Evolutionary conservation across 2,113 vertebrate species (phyloP), one percentile per base, ranked within the genome.

Genomic region (Anhinga rufa): DNA sequence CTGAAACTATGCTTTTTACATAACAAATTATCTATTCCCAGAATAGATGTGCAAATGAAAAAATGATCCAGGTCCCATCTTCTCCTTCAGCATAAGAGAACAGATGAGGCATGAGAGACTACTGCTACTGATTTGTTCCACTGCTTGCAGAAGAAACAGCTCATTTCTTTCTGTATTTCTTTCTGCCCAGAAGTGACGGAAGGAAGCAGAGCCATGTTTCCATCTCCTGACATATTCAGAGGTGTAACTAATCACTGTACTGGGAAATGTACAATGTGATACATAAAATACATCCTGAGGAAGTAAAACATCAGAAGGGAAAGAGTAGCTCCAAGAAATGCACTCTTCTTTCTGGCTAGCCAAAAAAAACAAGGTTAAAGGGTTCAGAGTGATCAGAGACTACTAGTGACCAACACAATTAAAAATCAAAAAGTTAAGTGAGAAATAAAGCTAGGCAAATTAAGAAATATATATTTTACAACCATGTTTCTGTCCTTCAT

Each of bases 81-180:
- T 94, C 65, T 87, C 36, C 78, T 95, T 82, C 89, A 79, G 81
- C 70, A 6, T 40, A 70, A 82, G 81, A 87, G 86, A 94, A 95
- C 58, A 80, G 95, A 97, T 92, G 94, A 95, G 89, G 86, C 89
- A 94, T 85, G 81, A 94, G 94, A 87, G 80, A 96, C 88, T 87
- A 91, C 79, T 91, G 93, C 78, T 76, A 86, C 91, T 94, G 91
- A 96, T 96, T 93, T 97, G 92, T 95, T 96, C 91, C 95, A 95
- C 70, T 58, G 84, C 86, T 95, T 62, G 88, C 84, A 87, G 86
- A 58, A 92, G 92, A 76, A 97, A 85, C 92, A 93, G 89, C 85
- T 97, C 89, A 93, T 96, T 93, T 97, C 89, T 89, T 80, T 51
- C 76, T 69, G 82, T 55, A 69, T 40, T 40, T 40, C 38, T 40